Base-by-base conservation (phyloP, 2,113 vertebrate species). In the Bubo bubo region DNA sequence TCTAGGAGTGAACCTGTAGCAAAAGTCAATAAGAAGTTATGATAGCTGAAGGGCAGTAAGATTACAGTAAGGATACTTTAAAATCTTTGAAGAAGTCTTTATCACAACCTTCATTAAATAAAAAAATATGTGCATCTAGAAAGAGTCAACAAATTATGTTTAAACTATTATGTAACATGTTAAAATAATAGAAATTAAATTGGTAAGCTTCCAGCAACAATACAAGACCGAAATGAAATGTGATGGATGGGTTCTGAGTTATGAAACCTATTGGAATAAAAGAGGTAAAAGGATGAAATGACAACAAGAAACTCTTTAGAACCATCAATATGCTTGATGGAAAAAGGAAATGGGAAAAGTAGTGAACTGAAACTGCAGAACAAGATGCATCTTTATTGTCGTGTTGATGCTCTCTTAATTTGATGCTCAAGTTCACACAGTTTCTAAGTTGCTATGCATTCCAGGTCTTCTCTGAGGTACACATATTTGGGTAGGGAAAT, bases 151-250 rank as follows among this genome's bases (percentile, higher is more conserved):
- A 94, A 79, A 79, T 86, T 93, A 35, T 30, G 5, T 72, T 87
- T 73, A 75, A 34, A 32, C 17, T 86, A 39, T 52, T 47, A 66
- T 17, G 10, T 5, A 66, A 63, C 18, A 6, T 43, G 71, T 52
- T 74, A 79, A 91, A 91, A 84, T 49, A 91, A 81, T 24, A 79
- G 58, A 94, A 87, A 93, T 73, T 47, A 89, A 94, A 93, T 22
- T 68, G 64, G 16, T 76, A 87, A 47, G 49, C 56, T 89, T 80
- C 76, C 84, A 92, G 35, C 34, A 79, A 43, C 34, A 62, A 41
- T 7, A 41, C 19, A 55, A 88, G 67, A 53, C 35, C 3, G 2
- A 94, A 81, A 0, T 74, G 55, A 89, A 95, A 32, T 21, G 17
- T 87, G 80, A 75, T 80, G 70, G 49, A 86, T 87, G 45, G 21